phyloP scores from a whole-genome alignment of 2,113 vertebrate genomes.

The Tyto alba region DNA sequence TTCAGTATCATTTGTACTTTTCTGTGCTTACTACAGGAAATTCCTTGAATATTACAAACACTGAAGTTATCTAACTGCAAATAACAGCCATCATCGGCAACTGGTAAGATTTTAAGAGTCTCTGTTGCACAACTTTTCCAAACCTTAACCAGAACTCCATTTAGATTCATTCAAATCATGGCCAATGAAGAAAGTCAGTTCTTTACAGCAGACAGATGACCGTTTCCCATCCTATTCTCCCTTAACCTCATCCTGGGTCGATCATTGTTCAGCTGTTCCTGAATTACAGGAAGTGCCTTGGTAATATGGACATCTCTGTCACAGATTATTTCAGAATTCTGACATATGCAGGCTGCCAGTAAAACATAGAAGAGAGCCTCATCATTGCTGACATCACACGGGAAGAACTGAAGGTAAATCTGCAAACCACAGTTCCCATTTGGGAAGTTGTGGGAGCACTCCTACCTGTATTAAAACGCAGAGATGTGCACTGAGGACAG shows the following conservation, averaged over 20 bases:
- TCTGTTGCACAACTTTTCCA: neutral
- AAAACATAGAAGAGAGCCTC: neutral
- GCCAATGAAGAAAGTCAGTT: neutral
- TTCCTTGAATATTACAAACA: conserved; percentile 14
- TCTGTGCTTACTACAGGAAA: conserved; percentile 31
- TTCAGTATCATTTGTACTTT: neutral
- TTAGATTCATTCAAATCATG: neutral
- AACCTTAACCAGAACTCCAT: neutral
- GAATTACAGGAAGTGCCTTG: neutral
- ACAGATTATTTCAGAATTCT: neutral
- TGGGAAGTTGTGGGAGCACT: neutral
- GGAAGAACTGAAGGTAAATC: neutral
- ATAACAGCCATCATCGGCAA: neutral
- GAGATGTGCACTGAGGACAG: neutral
- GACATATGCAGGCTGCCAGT: neutral
- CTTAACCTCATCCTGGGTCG: neutral
- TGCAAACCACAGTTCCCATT: neutral
- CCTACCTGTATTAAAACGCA: neutral
- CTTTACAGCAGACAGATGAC: neutral
- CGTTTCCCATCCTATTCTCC: neutral
- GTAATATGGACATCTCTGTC: neutral
- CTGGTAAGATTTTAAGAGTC: neutral
- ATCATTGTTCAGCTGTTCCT: neutral
- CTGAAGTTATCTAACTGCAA: conserved; percentile 11
- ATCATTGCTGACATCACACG: neutral